Evolutionary conservation across 2,113 vertebrate species (phyloP).

Genomic region (Ceyx margarethae): DNA sequence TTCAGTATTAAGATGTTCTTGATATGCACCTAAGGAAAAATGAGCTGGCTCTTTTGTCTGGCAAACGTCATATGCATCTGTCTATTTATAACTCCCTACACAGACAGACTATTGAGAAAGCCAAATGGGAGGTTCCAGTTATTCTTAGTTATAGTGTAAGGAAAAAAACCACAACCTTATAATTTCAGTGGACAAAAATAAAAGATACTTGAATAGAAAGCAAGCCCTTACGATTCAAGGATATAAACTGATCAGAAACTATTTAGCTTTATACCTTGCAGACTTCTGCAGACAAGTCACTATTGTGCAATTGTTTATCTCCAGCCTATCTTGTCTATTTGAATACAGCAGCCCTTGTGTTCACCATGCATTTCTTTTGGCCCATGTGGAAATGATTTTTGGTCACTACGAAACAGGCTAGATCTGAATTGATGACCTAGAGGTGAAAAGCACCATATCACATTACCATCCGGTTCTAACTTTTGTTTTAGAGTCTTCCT

Average conservation of each 20-base stretch:
- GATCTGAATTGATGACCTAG: conserved; percentile 39
- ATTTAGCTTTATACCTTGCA: conserved; percentile 9
- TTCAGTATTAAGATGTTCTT: not conserved
- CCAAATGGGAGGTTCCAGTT: not conserved
- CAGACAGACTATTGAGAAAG: conserved; percentile 19
- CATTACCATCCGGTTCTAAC: conserved; percentile 26
- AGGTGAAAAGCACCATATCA: conserved; percentile 29
- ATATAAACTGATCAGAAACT: not conserved
- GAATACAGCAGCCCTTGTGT: not conserved
- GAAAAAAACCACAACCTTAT: not conserved
- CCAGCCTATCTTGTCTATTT: conserved; percentile 42
- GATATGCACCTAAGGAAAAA: conserved; percentile 16
- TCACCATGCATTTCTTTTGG: not conserved
- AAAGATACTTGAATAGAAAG: conserved; percentile 3
- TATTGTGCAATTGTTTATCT: conserved; percentile 10
- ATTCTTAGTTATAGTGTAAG: not conserved
- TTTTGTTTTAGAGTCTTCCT: not conserved
- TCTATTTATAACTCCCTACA: conserved; percentile 35
- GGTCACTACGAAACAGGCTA: not conserved
- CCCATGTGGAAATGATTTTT: conserved; percentile 58
- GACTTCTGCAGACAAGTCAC: not conserved
- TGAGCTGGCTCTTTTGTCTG: conserved; percentile 35
- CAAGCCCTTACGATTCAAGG: not conserved
- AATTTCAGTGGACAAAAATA: not conserved
- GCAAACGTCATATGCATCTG: not conserved